Base-by-base conservation (phyloP, 2,797 vertebrate genomes). In the Sebastes taczanowskii region DNA sequence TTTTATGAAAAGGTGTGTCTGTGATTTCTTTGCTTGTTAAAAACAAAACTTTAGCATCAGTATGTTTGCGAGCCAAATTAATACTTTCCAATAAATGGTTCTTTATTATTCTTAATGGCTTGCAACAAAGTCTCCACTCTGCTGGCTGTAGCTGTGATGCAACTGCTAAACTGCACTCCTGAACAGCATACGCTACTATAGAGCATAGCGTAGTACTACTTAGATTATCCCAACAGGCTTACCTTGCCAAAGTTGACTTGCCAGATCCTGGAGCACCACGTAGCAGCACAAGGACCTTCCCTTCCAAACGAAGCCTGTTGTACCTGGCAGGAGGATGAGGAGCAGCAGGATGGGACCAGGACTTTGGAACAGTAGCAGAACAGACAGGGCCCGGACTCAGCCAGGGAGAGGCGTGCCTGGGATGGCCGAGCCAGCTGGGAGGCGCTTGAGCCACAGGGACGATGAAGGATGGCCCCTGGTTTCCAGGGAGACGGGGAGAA, bases 251-350 rank as follows among this genome's bases (percentile, higher is more conserved):
- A 74, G 97, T 97, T 11, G 97, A 96, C 95, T 99, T 99, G 87
- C 99, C 99, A 80, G 97, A 99, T 92, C 99, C 99, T 1, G 99
- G 98, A 85, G 97, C 96, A 5, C 99, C 99, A 93, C 98, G 97
- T 68, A 99, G 96, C 89, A 99, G 93, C 85, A 99, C 95, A 52
- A 99, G 96, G 49, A 98, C 95, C 82, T 94, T 96, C 79, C 97
- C 97, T 79, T 96, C 82, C 27, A 97, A 91, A 82, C 25, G 91
- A 46, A 94, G 84, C 70, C 84, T 88, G 75, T 62, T 91, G 58
- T 78, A 11, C 9, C 38, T 67, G 8, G 20, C 9, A 3, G 88
- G 67, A 29, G 63, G 38, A 42, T 76, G 87, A 9, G 87, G 78
- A 30, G 85, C 64, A 9, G 61, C 11, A 18, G 88, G 61, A 63